A percentile compares a stretch with the other conserved stretches of the same genome.
phyloP scores from a whole-genome alignment of 2,888 invertebrate species.

The Erebia aethiops region DNA sequence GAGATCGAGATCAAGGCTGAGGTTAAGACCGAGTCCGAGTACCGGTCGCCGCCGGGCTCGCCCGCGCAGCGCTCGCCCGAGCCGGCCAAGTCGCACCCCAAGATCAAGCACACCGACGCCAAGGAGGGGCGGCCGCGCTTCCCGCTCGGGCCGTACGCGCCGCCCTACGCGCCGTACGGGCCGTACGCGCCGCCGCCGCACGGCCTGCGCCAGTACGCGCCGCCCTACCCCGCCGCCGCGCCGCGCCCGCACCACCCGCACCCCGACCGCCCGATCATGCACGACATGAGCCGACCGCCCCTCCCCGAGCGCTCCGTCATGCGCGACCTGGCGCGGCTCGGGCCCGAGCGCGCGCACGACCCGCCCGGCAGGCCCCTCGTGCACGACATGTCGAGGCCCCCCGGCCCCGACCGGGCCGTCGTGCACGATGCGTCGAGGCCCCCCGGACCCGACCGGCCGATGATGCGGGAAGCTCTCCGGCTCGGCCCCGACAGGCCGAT shows the following conservation, averaged over 20 bases:
- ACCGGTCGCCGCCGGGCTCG: constrained; percentile 63
- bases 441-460: constrained; percentile 24
- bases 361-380: constrained; percentile 18
- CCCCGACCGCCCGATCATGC: constrained; percentile 30
- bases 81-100: constrained; percentile 65
- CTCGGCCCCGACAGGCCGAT: constrained; percentile 22
- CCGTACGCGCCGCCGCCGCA: constrained; percentile 68
- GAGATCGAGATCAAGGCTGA: constrained; percentile 72
- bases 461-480: constrained; percentile 28
- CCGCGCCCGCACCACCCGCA: constrained; percentile 7
- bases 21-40: constrained; percentile 76
- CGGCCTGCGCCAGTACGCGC: constrained; percentile 36
- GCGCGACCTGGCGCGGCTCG: constrained; percentile 32
- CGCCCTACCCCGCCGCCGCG: constrained; percentile 20
- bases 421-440: constrained; percentile 38
- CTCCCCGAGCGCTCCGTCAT: constrained; percentile 29
- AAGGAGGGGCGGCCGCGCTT: constrained; percentile 70
- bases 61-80: constrained; percentile 55
- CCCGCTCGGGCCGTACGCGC: constrained; percentile 78
- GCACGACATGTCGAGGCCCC: constrained; percentile 29
- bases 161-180: constrained; percentile 73
- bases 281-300: constrained; percentile 24
- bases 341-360: constrained; percentile 25
- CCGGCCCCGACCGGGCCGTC: constrained; percentile 14
- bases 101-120: constrained; percentile 75